Evolutionary conservation across 2,797 vertebrate genomes (phyloP).

Genomic region (Hypotaenidia okinawae): DNA sequence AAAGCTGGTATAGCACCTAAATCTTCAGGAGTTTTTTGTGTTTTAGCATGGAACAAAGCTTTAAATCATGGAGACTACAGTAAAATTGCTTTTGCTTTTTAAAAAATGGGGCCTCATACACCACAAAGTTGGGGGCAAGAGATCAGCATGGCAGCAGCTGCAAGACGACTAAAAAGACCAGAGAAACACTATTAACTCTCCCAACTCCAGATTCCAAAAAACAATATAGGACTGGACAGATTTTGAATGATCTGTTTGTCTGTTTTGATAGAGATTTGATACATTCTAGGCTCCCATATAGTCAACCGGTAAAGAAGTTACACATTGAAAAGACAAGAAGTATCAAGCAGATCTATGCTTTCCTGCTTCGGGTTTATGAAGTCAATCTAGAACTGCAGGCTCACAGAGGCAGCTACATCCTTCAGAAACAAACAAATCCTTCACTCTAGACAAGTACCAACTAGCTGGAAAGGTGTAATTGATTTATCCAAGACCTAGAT

Average conservation of each 20-base stretch:
- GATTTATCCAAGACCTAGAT: background rate
- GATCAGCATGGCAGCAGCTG: background rate
- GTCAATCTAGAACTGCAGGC: background rate
- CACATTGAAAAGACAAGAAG: background rate
- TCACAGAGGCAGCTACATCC: background rate
- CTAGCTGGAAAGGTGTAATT: background rate
- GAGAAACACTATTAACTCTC: background rate
- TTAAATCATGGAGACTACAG: slow-evolving; percentile 58
- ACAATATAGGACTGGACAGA: background rate
- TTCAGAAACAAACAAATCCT: background rate
- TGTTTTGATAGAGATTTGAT: background rate
- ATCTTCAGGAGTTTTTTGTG: slow-evolving; percentile 44
- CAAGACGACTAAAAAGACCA: background rate
- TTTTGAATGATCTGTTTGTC: background rate
- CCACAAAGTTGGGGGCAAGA: background rate
- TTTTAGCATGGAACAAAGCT: slow-evolving; percentile 62
- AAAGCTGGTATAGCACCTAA: slow-evolving; percentile 37
- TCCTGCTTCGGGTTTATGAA: background rate
- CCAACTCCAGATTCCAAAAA: background rate
- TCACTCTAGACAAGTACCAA: background rate
- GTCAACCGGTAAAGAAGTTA: background rate
- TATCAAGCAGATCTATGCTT: background rate
- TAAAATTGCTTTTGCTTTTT: slow-evolving; percentile 60
- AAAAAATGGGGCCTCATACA: slow-evolving; percentile 27
- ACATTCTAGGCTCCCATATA: background rate